Conservation (phyloP, 2,888 invertebrate species). For the Zhuqinia jingwanae region DNA sequence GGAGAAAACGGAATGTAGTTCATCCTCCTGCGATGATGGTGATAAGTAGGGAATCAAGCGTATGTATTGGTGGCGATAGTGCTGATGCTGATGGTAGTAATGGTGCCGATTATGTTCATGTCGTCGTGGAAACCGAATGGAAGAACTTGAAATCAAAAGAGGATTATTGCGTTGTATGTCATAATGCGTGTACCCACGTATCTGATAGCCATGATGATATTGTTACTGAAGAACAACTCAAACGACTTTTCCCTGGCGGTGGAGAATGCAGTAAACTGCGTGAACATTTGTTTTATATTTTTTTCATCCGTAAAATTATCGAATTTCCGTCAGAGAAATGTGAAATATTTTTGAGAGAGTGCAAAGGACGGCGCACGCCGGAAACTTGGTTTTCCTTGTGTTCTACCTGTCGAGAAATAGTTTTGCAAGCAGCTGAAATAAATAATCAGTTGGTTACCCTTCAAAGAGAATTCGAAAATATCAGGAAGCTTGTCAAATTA, state of each 20-base stretch:
- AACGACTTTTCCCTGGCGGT: slow-evolving; percentile 7
- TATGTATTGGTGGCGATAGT: neutral
- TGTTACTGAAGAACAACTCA: neutral
- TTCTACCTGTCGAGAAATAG: neutral
- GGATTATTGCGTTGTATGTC: slow-evolving; percentile 34
- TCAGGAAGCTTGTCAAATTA: neutral
- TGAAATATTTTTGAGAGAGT: slow-evolving; percentile 10
- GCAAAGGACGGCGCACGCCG: slow-evolving; percentile 20
- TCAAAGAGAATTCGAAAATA: neutral
- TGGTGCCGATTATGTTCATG: neutral
- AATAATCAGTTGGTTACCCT: neutral
- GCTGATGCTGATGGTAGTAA: neutral
- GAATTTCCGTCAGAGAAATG: slow-evolving; percentile 23
- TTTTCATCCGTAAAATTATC: slow-evolving; percentile 26
- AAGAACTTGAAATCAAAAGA: neutral
- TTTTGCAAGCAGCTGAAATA: slow-evolving; percentile 13
- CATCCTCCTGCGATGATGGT: neutral
- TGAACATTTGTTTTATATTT: slow-evolving; percentile 25
- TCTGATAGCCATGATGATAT: neutral
- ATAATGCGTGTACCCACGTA: neutral
- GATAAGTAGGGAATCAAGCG: neutral
- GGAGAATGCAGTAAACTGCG: slow-evolving; percentile 1
- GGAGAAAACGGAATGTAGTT: neutral
- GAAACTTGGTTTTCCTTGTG: slow-evolving; percentile 52
- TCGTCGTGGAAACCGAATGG: neutral